Evolutionary conservation across 2,888 invertebrate genomes (phyloP).

Genomic region (Muschampia plurimacula): DNA sequence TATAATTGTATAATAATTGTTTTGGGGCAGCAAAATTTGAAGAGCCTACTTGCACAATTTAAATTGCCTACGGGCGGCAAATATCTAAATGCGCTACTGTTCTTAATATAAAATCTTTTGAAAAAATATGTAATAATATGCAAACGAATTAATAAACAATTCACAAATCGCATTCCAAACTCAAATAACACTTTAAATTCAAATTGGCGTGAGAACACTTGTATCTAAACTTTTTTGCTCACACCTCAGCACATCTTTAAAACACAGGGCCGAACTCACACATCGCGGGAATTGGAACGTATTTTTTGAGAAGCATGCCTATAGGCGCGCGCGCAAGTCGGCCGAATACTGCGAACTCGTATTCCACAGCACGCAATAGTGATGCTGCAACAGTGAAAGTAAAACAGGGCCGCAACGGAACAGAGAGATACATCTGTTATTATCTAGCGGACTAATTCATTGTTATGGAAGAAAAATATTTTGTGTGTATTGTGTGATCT

Average conservation of each 20-base stretch:
- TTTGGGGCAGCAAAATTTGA: too few relatives aligned
- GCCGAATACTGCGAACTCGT: conserved; percentile 50
- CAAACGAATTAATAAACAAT: background rate
- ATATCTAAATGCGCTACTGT: too few relatives aligned
- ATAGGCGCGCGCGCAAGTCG: conserved; percentile 57
- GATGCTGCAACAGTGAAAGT: conserved; percentile 83
- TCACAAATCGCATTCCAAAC: background rate
- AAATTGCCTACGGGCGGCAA: too few relatives aligned
- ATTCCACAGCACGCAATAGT: conserved; percentile 56
- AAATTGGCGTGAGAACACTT: too few relatives aligned
- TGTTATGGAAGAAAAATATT: background rate
- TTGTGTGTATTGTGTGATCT: background rate
- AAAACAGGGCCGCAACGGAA: conserved; percentile 53
- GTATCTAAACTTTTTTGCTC: background rate
- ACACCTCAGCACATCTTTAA: conserved; percentile 27
- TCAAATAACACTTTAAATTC: background rate
- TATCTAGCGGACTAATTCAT: background rate
- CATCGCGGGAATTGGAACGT: conserved; percentile 13
- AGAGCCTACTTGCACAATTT: too few relatives aligned
- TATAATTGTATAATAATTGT: too few relatives aligned
- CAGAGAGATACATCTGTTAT: conserved; percentile 38
- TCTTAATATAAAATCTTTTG: too few relatives aligned
- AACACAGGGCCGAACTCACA: conserved; percentile 19
- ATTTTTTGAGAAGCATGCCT: conserved; percentile 6
- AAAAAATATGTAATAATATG: too few relatives aligned